Percentiles rank a stretch among this genome's conserved stretches.
These are phyloP conservation scores for Heterochromis multidens DNA, from an alignment of 2,113 vertebrate species.

Conservation along the genomic window DNA sequence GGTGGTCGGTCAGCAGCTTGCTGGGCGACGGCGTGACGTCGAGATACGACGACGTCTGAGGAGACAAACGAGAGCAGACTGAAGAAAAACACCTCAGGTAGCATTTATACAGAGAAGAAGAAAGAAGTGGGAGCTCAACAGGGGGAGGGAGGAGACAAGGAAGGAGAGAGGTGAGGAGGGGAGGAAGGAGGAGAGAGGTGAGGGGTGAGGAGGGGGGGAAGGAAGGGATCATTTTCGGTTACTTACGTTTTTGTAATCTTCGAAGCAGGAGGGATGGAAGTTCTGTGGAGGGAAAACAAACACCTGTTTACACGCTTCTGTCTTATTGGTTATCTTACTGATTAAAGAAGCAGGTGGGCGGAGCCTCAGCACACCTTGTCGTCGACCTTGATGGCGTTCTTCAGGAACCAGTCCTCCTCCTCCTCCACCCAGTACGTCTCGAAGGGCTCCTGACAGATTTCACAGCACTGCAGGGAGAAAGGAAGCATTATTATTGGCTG, in stretches of 20 bases:
- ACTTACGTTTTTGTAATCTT: constrained; percentile 98
- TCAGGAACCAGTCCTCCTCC: constrained; percentile 98
- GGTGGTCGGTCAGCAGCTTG: constrained; percentile 88
- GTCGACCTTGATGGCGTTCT: constrained; percentile 92
- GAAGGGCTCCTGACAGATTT: constrained; percentile 97
- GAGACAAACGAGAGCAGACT: neutral
- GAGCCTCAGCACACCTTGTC: constrained; percentile 80
- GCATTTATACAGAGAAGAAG: neutral
- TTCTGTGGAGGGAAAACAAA: constrained; percentile 77
- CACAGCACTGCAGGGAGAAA: constrained; percentile 80
- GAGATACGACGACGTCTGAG: constrained; percentile 85
- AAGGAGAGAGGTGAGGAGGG: neutral
- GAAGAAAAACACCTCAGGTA: neutral
- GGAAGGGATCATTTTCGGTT: too few relatives aligned
- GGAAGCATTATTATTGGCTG: neutral
- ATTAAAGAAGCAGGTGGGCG: neutral
- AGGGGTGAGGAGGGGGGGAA: too few relatives aligned
- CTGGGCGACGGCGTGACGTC: constrained; percentile 93
- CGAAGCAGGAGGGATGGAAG: constrained; percentile 96
- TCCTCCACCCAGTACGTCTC: constrained; percentile 99
- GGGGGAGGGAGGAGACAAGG: neutral
- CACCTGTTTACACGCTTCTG: neutral
- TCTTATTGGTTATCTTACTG: neutral
- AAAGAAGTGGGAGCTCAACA: too few relatives aligned
- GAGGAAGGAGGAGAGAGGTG: too few relatives aligned